Evolutionary conservation across 2,113 vertebrate species (phyloP), one percentile per base, ranked within the genome.

Genomic region (Acinonyx jubatus): DNA sequence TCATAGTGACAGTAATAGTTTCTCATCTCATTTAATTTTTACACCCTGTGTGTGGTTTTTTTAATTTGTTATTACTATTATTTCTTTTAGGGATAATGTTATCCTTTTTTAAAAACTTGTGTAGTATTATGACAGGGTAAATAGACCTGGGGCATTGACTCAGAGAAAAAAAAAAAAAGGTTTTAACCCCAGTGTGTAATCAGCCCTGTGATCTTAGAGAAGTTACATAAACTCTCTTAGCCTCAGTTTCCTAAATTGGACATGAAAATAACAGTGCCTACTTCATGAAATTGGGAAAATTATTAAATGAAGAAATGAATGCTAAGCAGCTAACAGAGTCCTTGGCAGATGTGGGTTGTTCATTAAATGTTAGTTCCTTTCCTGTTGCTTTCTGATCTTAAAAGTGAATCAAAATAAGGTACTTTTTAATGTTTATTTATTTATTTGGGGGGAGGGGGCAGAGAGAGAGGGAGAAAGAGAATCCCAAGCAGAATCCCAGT

Each of bases 351-450:
- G 7, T 76, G 15, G 33, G 16, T n/a, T 91, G 12, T 33, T 95
- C 7, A n/a, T 7, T 71, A 80, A 79, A 21, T 57, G 18, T 68
- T 94, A 61, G 1, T 68, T 86, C 16, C n/a, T 31, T 94, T 88
- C 78, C 31, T 95, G 93, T 91, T 81, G 65, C 33, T 15, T 78
- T 92, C n/a, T 10, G 1, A 94, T 90, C 48, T 96, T 94, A 92
- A 52, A 97, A 92, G 41, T 65, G 38, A 96, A 25, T 94, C 27
- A 78, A 48, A 63, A 96, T 84, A 66, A 95, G 57, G 89, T 85
- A 74, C 69, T 89, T 90, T 76, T 48, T 48, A 18, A 76, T 31
- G 38, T 45, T 76, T 78, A 78, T 76, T 76, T 48, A 76, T 48
- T 48, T 76, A 76, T 7, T 74, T 76, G 12, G 16, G 74, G 29